Base-by-base conservation (phyloP, 2,888 invertebrate genomes). In the Leistus spinibarbis region DNA sequence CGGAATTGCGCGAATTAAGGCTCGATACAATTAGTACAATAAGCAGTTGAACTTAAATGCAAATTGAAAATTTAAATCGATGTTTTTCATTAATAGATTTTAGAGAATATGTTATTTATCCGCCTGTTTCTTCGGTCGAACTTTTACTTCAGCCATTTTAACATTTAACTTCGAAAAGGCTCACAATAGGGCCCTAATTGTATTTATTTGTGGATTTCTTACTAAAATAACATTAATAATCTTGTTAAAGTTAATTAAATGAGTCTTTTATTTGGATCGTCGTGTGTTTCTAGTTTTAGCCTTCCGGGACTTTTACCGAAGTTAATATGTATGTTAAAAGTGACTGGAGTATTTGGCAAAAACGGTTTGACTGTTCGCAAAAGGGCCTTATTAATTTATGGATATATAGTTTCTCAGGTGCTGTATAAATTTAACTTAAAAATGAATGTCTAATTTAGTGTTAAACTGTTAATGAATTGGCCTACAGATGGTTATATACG, bases 21-120 rank as follows among this genome's bases (percentile, higher is more conserved):
- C 82, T 84, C 66, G 86, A 86, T 78, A 84, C 85, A 76, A 87
- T 87, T 76, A 86, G 86, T 80, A 87, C 87, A 76, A 87, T 87
- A 80, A 87, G 85, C 79, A 86, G 83, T 81, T 87, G 84, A 80
- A 78, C n/a, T n/a, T 77, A 62, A 63, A 23, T 24, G 72, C 72
- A 57, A 71, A 65, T 56, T n/a, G 40, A 74, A 13, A 63, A 23
- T 74, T 76, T 71, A 56, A 77, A 76, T 74, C 23, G 62, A 62
- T 75, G 69, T 69, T 62, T 70, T 60, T 73, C 7, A 7, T 40
- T 40, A 40, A 40, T 40, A 40, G 40, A 66, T 72, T 71, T 72
- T 72, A 72, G 72, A 66, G 7, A 56, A 57, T 40, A 10, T 13
- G 40, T 40, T 40, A 40, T 40, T 40, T n/a, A n/a, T n/a, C n/a